Percentiles rank a stretch among this genome's conserved stretches.
Evolutionary conservation across 2,888 invertebrate genomes (phyloP).

Genomic region (Ophion slaviceki): DNA sequence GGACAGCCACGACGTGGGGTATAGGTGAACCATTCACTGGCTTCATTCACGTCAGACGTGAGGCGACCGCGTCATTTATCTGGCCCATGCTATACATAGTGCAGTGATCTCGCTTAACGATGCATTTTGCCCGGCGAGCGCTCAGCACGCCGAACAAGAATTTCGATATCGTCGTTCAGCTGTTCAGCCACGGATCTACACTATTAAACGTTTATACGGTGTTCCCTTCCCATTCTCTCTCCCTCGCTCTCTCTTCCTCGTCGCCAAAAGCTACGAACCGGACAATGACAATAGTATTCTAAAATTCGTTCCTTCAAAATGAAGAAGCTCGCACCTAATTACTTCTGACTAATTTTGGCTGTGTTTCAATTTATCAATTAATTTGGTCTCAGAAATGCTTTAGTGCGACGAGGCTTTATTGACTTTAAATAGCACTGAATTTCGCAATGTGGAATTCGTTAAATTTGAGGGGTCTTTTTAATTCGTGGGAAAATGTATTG

Average conservation of each 20-base stretch:
- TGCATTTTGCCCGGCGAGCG: constrained; percentile 75
- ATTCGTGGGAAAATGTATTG: too few relatives aligned
- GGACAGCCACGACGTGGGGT: constrained; percentile 60
- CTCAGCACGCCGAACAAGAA: constrained; percentile 59
- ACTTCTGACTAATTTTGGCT: too few relatives aligned
- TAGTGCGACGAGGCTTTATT: too few relatives aligned
- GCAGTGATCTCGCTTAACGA: constrained; percentile 77
- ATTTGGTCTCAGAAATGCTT: too few relatives aligned
- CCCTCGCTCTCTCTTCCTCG: constrained; percentile 15
- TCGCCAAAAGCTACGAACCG: background rate
- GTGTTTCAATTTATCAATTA: too few relatives aligned
- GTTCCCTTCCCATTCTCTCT: background rate
- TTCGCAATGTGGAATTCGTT: too few relatives aligned
- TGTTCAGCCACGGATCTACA: constrained; percentile 50
- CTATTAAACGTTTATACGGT: constrained; percentile 53
- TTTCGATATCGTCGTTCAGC: constrained; percentile 64
- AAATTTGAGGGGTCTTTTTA: too few relatives aligned
- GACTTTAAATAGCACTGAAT: too few relatives aligned
- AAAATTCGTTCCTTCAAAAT: too few relatives aligned
- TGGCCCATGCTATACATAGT: constrained; percentile 68
- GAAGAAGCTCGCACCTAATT: too few relatives aligned
- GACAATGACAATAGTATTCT: too few relatives aligned
- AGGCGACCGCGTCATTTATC: constrained; percentile 81
- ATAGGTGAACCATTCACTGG: constrained; percentile 77
- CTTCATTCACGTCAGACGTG: constrained; percentile 82